Percentiles rank a stretch among this genome's conserved stretches.
phyloP scores from a whole-genome alignment of 2,888 invertebrate genomes.

The Sarcophaga variegata region DNA sequence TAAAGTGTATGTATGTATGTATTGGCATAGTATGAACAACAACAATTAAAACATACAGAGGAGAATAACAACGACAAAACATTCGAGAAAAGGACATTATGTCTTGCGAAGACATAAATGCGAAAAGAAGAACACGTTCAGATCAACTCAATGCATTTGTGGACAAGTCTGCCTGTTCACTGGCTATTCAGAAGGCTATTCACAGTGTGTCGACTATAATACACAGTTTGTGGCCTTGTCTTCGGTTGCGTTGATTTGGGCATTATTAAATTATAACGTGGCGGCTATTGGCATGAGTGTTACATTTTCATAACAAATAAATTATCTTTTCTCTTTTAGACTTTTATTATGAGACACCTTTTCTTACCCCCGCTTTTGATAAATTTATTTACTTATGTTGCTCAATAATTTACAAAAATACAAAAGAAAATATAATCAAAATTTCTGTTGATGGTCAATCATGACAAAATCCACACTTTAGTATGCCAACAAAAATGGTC shows the following conservation, averaged over 20 bases:
- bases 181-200: conserved; percentile 23
- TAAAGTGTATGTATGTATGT: conserved; percentile 30
- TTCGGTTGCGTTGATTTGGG: conserved; percentile 14
- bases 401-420: neutral
- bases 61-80: neutral
- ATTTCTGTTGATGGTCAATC: conserved; percentile 44
- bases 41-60: neutral
- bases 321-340: conserved; percentile 42
- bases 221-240: conserved; percentile 9
- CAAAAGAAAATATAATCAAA: neutral
- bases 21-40: neutral
- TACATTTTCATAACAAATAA: conserved; percentile 64
- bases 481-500: conserved; percentile 25
- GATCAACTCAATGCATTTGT: neutral
- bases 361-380: neutral
- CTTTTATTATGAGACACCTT: neutral
- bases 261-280: conserved; percentile 64
- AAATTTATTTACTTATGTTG: neutral
- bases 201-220: neutral
- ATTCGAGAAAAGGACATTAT: conserved; percentile 25
- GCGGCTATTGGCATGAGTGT: conserved; percentile 56
- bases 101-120: conserved; percentile 14
- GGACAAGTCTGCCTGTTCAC: conserved; percentile 14
- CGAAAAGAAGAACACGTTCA: neutral
- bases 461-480: conserved; percentile 57